Evolutionary conservation across 2,113 vertebrate species (phyloP).

Genomic region (Campylomormyrus numenius): DNA sequence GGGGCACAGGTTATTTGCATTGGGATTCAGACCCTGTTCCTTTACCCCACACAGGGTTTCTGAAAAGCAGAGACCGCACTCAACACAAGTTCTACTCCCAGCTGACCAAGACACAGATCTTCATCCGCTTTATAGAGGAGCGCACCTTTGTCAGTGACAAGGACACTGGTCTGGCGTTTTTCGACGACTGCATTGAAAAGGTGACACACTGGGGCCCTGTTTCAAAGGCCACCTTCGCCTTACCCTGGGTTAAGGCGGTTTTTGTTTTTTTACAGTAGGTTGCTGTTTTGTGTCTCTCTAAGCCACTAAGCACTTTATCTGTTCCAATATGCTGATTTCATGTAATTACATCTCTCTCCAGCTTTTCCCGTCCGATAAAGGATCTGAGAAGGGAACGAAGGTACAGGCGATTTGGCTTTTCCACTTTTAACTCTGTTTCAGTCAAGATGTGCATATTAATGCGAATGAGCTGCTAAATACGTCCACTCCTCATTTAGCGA

Average conservation of each 20-base stretch:
- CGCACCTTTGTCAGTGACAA: slow-evolving; percentile 98
- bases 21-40: background rate
- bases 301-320: background rate
- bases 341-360: slow-evolving; percentile 55
- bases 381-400: slow-evolving; percentile 86
- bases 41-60: slow-evolving; percentile 73
- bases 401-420: slow-evolving; percentile 53
- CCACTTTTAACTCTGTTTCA: slow-evolving; percentile 27
- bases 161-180: slow-evolving; percentile 94
- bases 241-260: background rate
- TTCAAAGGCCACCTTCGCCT: background rate
- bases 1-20: background rate
- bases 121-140: slow-evolving; percentile 97
- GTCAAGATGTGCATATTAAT: background rate
- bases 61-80: slow-evolving; percentile 90
- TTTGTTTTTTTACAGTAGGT: background rate
- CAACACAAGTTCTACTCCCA: slow-evolving; percentile 91
- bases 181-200: slow-evolving; percentile 98
- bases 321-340: background rate
- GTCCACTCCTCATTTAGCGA: background rate
- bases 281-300: background rate
- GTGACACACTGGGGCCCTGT: slow-evolving; percentile 54
- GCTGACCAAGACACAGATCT: slow-evolving; percentile 94
- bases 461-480: background rate
- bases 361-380: slow-evolving; percentile 92